A percentile compares a stretch with the other conserved stretches of the same genome.
Evolutionary conservation across 1,140 invertebrate genomes (phyloP).

Genomic region (Diabrotica undecimpunctata): DNA sequence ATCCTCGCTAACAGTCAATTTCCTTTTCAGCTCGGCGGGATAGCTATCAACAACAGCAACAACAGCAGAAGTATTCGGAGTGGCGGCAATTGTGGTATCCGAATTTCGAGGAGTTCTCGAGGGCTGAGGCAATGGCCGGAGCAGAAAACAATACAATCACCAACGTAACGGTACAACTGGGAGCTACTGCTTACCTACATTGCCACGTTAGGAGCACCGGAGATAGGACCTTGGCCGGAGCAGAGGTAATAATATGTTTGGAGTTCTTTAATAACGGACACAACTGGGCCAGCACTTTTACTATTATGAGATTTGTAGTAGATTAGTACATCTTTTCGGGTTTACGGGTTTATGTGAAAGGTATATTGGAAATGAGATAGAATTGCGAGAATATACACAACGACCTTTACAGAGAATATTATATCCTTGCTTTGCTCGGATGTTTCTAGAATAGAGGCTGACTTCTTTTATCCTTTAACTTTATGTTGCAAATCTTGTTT

Average conservation of each 20-base stretch:
- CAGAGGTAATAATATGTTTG: constrained; percentile 37
- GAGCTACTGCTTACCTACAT: constrained; percentile 67
- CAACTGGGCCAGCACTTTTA: neutral
- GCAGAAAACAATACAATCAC: constrained; percentile 62
- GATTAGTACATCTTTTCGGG: no score
- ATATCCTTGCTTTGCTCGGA: no score
- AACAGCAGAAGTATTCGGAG: constrained; percentile 37
- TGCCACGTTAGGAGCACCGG: constrained; percentile 68
- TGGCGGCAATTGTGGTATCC: constrained; percentile 45
- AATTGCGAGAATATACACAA: no score
- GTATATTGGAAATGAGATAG: no score
- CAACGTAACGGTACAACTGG: constrained; percentile 69
- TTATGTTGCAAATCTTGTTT: no score
- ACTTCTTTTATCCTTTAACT: no score
- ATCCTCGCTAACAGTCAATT: neutral
- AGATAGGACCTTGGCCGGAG: constrained; percentile 42
- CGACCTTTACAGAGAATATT: no score
- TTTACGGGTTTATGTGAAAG: no score
- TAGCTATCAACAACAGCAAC: constrained; percentile 4
- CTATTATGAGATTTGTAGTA: neutral
- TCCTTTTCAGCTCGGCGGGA: neutral
- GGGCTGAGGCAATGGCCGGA: constrained; percentile 38
- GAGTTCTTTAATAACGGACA: neutral
- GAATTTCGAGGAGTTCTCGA: constrained; percentile 42
- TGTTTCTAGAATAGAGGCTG: no score